Conservation (phyloP, 1,140 invertebrate species). For the Nebria ingens region DNA sequence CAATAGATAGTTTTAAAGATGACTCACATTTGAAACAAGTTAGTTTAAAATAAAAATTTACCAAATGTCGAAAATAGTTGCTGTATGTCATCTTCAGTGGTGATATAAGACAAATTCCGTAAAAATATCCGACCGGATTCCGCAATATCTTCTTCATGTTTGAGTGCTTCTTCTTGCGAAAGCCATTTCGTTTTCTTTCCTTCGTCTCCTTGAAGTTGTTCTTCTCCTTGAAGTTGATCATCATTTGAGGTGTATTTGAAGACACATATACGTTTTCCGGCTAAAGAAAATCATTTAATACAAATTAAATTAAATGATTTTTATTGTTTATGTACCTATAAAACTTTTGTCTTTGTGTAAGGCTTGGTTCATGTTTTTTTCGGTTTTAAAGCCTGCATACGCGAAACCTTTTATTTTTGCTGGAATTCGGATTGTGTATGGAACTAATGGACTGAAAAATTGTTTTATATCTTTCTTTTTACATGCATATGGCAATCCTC, state of each 20-base stretch:
- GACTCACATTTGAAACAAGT: slow-evolving; percentile 12
- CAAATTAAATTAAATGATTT: slow-evolving; percentile 7
- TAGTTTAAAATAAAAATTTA: slow-evolving; percentile 34
- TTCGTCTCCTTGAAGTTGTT: slow-evolving; percentile 33
- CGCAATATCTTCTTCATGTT: slow-evolving; percentile 70
- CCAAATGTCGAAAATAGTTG: slow-evolving; percentile 81
- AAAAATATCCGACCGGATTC: slow-evolving; percentile 92
- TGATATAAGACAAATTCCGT: slow-evolving; percentile 83
- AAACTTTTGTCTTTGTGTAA: slow-evolving; percentile 81
- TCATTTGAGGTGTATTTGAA: slow-evolving; percentile 45
- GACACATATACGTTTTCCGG: slow-evolving; percentile 54
- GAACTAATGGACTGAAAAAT: slow-evolving; percentile 73
- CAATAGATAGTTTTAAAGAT: not conserved
- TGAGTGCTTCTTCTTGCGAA: slow-evolving; percentile 55
- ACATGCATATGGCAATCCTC: slow-evolving; percentile 54
- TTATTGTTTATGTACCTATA: slow-evolving; percentile 43
- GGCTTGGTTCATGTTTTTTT: slow-evolving; percentile 71
- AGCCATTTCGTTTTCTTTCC: slow-evolving; percentile 49
- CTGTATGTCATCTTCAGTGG: slow-evolving; percentile 80
- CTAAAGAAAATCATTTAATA: slow-evolving; percentile 28
- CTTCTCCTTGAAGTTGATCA: slow-evolving; percentile 31
- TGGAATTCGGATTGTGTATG: slow-evolving; percentile 70
- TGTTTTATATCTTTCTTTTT: slow-evolving; percentile 72
- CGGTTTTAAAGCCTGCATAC: slow-evolving; percentile 79
- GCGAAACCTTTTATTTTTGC: slow-evolving; percentile 73